Evolutionary conservation across 2,113 vertebrate species (phyloP).

Genomic region (Larimichthys crocea): DNA sequence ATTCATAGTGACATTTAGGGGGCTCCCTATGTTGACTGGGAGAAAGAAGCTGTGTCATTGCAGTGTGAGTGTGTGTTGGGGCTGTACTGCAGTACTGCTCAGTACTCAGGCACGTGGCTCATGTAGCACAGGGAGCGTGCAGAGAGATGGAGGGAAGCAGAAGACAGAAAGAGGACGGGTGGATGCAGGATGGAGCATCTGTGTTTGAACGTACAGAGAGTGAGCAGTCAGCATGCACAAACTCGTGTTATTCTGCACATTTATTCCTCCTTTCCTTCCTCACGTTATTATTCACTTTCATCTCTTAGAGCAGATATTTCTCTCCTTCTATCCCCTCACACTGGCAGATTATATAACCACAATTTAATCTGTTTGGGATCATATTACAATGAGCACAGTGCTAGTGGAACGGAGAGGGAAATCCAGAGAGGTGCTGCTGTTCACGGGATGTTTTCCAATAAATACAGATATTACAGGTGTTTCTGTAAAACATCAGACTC

Average conservation of each 20-base stretch:
- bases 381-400: constrained; percentile 53
- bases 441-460: constrained; percentile 1
- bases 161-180: constrained; percentile 24
- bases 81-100: constrained; percentile 69
- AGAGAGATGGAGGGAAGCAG: constrained; percentile 49
- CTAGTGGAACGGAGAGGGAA: constrained; percentile 4
- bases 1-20: constrained; percentile 9
- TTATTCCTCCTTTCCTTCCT: background rate
- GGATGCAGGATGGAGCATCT: constrained; percentile 22
- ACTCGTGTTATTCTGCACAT: background rate
- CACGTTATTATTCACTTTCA: background rate
- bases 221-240: background rate
- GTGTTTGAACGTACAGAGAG: constrained; percentile 5
- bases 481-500: background rate
- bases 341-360: constrained; percentile 68
- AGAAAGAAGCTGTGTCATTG: constrained; percentile 71
- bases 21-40: constrained; percentile 41
- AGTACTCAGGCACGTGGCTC: constrained; percentile 67
- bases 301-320: constrained; percentile 20
- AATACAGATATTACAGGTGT: background rate
- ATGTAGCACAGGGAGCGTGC: constrained; percentile 58
- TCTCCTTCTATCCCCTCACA: constrained; percentile 30
- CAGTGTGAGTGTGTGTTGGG: constrained; percentile 49
- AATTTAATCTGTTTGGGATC: constrained; percentile 76
- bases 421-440: background rate